These are phyloP conservation scores for Tinea pellionella DNA, from an alignment of 2,888 invertebrate species.

Conservation along the genomic window DNA sequence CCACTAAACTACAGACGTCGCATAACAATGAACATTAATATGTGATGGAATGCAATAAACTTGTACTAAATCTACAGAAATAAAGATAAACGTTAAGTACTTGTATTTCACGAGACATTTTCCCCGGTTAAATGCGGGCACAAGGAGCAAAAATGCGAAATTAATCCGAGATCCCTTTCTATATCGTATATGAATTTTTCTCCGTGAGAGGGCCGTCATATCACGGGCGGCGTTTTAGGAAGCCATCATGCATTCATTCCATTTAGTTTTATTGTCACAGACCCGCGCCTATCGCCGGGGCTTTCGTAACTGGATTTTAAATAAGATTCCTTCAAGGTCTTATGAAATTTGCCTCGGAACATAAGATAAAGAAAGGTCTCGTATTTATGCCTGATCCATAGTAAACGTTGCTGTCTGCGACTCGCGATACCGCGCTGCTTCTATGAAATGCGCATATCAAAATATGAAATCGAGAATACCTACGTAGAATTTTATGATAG, in stretches of 20 bases:
- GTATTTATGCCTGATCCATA: constrained; percentile 41
- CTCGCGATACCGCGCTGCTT: background rate
- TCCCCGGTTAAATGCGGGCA: background rate
- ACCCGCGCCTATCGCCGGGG: constrained; percentile 62
- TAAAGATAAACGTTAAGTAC: background rate
- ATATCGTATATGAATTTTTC: constrained; percentile 44
- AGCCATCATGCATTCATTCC: constrained; percentile 65
- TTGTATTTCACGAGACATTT: background rate
- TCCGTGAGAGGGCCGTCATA: constrained; percentile 48
- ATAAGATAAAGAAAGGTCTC: constrained; percentile 67
- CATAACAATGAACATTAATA: constrained; percentile 1
- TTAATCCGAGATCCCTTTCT: constrained; percentile 41
- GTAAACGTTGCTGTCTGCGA: constrained; percentile 42
- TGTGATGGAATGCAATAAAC: constrained; percentile 3
- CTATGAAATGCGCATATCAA: background rate
- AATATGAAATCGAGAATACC: constrained; percentile 1
- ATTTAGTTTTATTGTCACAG: constrained; percentile 68
- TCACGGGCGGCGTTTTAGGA: constrained; percentile 50
- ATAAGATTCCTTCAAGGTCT: constrained; percentile 60
- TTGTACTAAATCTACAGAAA: background rate
- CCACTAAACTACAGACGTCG: background rate
- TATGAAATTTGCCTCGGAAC: constrained; percentile 51
- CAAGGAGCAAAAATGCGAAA: constrained; percentile 26
- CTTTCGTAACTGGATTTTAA: constrained; percentile 66
- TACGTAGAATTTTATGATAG: background rate